Percentiles rank a stretch among this genome's conserved stretches.
phyloP scores from a whole-genome alignment of 2,113 vertebrate genomes.

The Prietella phreatophila region DNA sequence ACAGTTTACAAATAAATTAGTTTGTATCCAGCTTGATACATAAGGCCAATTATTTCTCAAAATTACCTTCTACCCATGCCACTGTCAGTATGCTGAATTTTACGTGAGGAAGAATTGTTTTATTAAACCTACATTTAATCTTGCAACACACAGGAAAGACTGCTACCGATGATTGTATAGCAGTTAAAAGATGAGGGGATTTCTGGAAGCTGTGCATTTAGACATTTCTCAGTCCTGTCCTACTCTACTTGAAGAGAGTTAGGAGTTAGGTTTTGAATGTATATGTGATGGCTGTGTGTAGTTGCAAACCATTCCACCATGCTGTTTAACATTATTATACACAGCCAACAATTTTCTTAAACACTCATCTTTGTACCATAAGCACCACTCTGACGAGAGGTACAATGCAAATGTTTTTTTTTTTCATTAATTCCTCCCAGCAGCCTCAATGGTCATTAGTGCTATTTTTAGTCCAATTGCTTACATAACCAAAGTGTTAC shows the following conservation, averaged over 20 bases:
- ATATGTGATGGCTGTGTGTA: background rate
- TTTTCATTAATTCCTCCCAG: background rate
- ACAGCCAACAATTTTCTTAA: background rate
- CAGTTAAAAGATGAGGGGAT: background rate
- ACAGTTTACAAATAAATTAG: too few relatives aligned
- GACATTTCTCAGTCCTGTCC: too few relatives aligned
- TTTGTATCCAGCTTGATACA: background rate
- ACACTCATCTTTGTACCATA: background rate
- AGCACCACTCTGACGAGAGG: background rate
- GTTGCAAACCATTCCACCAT: background rate
- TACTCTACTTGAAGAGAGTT: background rate
- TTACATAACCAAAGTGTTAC: slow-evolving; percentile 28
- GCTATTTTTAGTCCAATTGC: slow-evolving; percentile 16
- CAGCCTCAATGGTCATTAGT: background rate
- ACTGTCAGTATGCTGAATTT: background rate
- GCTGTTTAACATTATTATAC: background rate
- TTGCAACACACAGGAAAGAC: too few relatives aligned
- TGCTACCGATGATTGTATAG: background rate
- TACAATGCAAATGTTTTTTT: background rate
- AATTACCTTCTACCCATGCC: background rate
- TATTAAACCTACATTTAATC: background rate
- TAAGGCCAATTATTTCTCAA: background rate
- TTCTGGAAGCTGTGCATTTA: background rate
- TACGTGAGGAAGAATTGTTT: background rate
- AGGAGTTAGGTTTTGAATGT: background rate